Conservation (phyloP, 1,140 invertebrate genomes). For the Cydia fagiglandana region DNA sequence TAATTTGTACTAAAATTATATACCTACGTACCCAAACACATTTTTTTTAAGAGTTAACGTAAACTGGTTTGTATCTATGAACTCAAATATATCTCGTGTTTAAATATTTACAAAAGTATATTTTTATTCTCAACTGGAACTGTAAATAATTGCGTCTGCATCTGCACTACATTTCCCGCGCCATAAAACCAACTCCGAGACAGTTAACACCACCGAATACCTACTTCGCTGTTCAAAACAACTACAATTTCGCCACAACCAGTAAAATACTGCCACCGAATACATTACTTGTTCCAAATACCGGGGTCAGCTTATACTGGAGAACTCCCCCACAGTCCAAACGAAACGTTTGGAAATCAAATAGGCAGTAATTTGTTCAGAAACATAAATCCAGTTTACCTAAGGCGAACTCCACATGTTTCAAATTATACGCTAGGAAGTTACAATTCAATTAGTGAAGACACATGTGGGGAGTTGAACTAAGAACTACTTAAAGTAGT, state of each 20-base stretch:
- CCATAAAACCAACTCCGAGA: constrained; percentile 35
- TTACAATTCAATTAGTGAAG: constrained; percentile 12
- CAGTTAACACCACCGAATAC: not conserved
- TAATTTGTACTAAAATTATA: too few species aligned
- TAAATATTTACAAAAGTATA: constrained; percentile 60
- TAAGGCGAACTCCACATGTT: not conserved
- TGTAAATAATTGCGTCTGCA: constrained; percentile 43
- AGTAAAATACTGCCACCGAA: not conserved
- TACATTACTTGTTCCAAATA: not conserved
- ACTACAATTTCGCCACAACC: not conserved
- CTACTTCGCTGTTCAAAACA: not conserved
- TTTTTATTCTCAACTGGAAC: constrained; percentile 44
- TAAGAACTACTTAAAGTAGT: too few species aligned
- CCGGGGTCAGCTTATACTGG: not conserved
- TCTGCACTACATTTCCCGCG: constrained; percentile 32
- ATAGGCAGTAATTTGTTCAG: constrained; percentile 1
- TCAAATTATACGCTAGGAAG: not conserved
- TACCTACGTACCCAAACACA: too few species aligned
- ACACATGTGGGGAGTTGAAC: not conserved
- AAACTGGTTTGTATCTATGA: not conserved
- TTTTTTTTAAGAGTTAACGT: not conserved
- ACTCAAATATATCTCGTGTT: constrained; percentile 30
- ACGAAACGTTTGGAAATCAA: not conserved
- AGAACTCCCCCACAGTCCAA: not conserved
- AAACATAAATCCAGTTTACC: constrained; percentile 4